Conservation (phyloP, 1,140 invertebrate species). For the Magallana gigas region DNA sequence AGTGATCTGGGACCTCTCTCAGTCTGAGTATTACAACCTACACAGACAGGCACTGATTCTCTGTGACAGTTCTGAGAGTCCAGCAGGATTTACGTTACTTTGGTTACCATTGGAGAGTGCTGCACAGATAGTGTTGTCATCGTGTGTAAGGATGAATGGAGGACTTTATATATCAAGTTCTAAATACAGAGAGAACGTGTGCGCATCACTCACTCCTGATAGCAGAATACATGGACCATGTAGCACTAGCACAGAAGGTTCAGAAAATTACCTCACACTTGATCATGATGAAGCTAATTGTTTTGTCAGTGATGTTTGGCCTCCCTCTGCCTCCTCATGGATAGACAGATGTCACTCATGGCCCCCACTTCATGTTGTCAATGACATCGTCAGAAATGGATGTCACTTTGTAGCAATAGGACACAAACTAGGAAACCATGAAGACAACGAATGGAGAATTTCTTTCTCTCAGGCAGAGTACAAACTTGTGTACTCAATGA, state of each 20-base stretch:
- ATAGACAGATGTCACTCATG: not conserved
- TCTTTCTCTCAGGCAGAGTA: constrained; percentile 47
- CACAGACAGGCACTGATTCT: not conserved
- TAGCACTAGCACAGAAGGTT: not conserved
- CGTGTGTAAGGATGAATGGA: not conserved
- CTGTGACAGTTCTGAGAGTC: not conserved
- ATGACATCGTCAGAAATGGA: not conserved
- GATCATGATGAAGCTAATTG: not conserved
- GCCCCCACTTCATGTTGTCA: not conserved
- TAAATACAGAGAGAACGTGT: not conserved
- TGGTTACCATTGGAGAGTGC: not conserved
- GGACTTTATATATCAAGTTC: not conserved
- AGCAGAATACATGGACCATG: not conserved
- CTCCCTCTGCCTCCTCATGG: not conserved
- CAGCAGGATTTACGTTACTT: not conserved
- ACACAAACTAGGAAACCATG: not conserved
- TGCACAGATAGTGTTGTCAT: not conserved
- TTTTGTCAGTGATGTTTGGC: not conserved
- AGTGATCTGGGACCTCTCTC: not conserved
- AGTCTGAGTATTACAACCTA: not conserved
- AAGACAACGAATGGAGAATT: constrained; percentile 37
- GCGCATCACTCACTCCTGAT: not conserved
- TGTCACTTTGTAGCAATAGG: constrained; percentile 40
- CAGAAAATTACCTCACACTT: not conserved
- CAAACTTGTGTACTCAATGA: constrained; percentile 15